These are phyloP conservation scores for Tachysurus vachellii DNA, from an alignment of 2,113 vertebrate genomes.

Conservation along the genomic window DNA sequence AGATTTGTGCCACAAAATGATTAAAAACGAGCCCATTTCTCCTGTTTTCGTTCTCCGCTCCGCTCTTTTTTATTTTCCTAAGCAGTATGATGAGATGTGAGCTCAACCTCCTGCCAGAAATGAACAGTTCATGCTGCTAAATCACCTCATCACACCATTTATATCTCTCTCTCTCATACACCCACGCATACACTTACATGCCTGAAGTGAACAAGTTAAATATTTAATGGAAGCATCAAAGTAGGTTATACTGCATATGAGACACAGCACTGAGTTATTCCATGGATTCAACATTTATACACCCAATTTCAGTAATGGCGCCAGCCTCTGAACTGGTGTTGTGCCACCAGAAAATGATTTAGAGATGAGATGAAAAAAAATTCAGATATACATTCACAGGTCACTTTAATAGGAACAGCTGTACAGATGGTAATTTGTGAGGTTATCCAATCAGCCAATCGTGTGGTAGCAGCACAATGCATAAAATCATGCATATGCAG, in stretches of 20 bases:
- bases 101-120: slow-evolving; percentile 3
- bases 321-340: slow-evolving; percentile 41
- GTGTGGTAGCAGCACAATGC: not conserved
- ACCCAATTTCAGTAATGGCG: slow-evolving; percentile 51
- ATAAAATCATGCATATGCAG: not conserved
- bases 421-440: not conserved
- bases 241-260: slow-evolving; percentile 45
- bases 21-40: slow-evolving; percentile 36
- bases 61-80: slow-evolving; percentile 42
- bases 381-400: not conserved
- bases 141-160: not conserved
- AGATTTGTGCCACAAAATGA: slow-evolving; percentile 24
- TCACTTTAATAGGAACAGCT: not conserved
- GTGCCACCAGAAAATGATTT: slow-evolving; percentile 6
- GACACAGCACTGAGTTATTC: slow-evolving; percentile 31
- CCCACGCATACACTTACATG: slow-evolving; percentile 2
- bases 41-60: slow-evolving; percentile 1
- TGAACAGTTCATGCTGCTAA: not conserved
- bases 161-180: not conserved
- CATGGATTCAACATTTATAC: slow-evolving; percentile 50
- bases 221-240: slow-evolving; percentile 53
- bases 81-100: slow-evolving; percentile 39
- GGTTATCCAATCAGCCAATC: not conserved
- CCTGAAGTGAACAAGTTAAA: slow-evolving; percentile 55
- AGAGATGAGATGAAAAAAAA: slow-evolving; percentile 23